These are phyloP conservation scores for Dasyornis broadbenti DNA, from an alignment of 2,113 vertebrate species.

Conservation along the genomic window DNA sequence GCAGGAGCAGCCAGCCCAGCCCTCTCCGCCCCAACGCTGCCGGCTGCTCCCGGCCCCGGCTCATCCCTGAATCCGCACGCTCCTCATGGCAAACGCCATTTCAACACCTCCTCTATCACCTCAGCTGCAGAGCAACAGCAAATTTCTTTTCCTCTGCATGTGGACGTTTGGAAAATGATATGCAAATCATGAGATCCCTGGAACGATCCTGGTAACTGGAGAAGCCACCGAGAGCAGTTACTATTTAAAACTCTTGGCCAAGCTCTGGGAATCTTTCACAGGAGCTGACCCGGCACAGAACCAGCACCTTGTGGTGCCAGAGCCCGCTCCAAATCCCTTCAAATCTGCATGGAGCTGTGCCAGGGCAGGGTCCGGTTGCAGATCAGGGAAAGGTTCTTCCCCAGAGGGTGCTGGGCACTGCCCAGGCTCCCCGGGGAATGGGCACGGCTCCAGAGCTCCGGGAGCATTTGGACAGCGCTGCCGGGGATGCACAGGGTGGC, in stretches of 20 bases:
- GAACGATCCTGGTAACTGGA: neutral
- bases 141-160: neutral
- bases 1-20: neutral
- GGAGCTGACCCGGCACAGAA: neutral
- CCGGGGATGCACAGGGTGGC: neutral
- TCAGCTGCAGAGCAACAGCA: neutral
- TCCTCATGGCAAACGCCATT: neutral
- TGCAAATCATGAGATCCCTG: neutral
- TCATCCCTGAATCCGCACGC: neutral
- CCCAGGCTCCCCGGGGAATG: neutral
- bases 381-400: neutral
- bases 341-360: neutral
- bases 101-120: neutral
- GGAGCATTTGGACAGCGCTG: rapidly evolving
- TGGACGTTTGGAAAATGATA: neutral
- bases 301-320: rapidly evolving
- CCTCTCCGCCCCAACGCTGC: rapidly evolving
- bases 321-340: neutral
- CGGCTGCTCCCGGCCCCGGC: rapidly evolving
- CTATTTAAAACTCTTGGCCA: conserved; percentile 16
- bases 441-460: neutral
- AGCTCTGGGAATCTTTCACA: neutral
- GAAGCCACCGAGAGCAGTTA: neutral
- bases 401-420: neutral
- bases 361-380: rapidly evolving